Evolutionary conservation across 1,140 invertebrate genomes (phyloP), one percentile per base, ranked within the genome.

Genomic region (Drosophila ironensis): DNA sequence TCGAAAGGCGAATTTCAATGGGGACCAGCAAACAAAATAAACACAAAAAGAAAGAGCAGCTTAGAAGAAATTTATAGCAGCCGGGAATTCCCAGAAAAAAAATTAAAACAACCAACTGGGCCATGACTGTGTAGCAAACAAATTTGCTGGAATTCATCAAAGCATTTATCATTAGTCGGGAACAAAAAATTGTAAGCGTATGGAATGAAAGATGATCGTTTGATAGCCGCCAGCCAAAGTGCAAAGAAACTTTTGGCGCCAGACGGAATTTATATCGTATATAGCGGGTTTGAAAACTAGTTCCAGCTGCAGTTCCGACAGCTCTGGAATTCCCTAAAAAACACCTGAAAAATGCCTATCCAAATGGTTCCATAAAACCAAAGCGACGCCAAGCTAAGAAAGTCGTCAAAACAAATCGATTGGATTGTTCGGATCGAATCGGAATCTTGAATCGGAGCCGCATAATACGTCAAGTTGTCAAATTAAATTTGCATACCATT

Each of bases 91-190:
- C 80, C 80, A 44, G 27, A 50, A 74, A 69, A 56, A 53, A 66
- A 5, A 27, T 9, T 27, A 38, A 59, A 68, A 82, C 67, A 37
- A 37, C 12, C 12, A 16, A 81, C 77, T 82, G 76, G 77, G 72
- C 73, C 78, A 54, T 30, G 42, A 52, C 45, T 44, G 72, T 59
- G 77, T 84, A 72, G 54, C 77, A 81, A 77, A 72, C 72, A 77
- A 81, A 40, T 75, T 66, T 28, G 38, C 64, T 50, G 12, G 66
- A 40, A 70, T 53, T 76, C 41, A 48, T 69, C 42, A 61, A 47
- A 20, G 66, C 72, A 80, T 72, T 82, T 82, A 77, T 82, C 72
- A 77, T 82, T 82, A 77, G 72, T 37, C 78, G 27, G 17, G 20
- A 66, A 9, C 5, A 33, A 33, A 33, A 33, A 33, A 33, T 5